Percentiles rank a stretch among this genome's conserved stretches.
Evolutionary conservation across 1,140 invertebrate genomes (phyloP).

Genomic region (Drosophila pseudoananassae): DNA sequence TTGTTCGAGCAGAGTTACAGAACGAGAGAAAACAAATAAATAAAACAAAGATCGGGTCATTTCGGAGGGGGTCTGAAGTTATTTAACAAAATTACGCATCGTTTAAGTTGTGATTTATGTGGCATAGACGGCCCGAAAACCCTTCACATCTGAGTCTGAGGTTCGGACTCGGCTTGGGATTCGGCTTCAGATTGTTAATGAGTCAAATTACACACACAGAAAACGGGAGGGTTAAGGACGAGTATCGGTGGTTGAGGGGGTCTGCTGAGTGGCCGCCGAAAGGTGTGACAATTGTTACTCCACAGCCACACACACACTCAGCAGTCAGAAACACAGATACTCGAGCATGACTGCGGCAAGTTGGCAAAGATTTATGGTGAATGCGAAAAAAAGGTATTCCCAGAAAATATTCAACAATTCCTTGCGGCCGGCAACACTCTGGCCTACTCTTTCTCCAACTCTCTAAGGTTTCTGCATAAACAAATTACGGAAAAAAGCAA

Average conservation of each 20-base stretch:
- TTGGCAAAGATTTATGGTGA: slow-evolving; percentile 71
- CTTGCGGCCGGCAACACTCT: slow-evolving; percentile 44
- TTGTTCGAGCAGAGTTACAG: slow-evolving; percentile 6
- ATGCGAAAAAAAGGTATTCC: slow-evolving; percentile 59
- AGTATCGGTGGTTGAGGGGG: not conserved
- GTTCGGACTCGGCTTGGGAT: not conserved
- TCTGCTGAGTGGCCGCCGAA: slow-evolving; percentile 78
- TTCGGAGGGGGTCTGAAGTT: slow-evolving; percentile 44
- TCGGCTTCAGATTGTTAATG: slow-evolving; percentile 76
- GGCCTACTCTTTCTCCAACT: slow-evolving; percentile 28
- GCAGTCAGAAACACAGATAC: slow-evolving; percentile 25
- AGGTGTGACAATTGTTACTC: slow-evolving; percentile 79
- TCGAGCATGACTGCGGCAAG: not conserved
- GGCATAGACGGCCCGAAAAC: slow-evolving; percentile 62
- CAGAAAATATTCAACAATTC: slow-evolving; percentile 70
- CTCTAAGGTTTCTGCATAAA: slow-evolving; percentile 51
- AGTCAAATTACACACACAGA: slow-evolving; percentile 78
- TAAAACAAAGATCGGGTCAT: slow-evolving; percentile 56
- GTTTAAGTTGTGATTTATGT: slow-evolving; percentile 82
- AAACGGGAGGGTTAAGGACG: slow-evolving; percentile 4
- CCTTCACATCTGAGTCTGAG: slow-evolving; percentile 56
- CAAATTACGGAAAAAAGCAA: slow-evolving; percentile 52
- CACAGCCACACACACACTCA: slow-evolving; percentile 23
- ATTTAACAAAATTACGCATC: slow-evolving; percentile 78
- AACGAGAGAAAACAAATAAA: slow-evolving; percentile 60